A percentile compares a stretch with the other conserved stretches of the same genome.
Conservation (phyloP, 2,113 vertebrate genomes). For the Xenopus laevis region DNA sequence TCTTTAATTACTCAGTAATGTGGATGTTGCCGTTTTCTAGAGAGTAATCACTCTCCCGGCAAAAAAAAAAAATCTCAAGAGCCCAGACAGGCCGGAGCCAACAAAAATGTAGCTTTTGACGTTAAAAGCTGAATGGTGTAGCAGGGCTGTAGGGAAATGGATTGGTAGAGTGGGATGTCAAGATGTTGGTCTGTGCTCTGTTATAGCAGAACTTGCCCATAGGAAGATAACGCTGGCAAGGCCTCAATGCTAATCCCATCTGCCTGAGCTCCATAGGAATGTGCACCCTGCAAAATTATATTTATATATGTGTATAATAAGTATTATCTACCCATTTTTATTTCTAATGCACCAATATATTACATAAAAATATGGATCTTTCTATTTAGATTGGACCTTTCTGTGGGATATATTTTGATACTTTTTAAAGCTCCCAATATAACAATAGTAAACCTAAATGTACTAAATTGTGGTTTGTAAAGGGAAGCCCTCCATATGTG, state of each 20-base stretch:
- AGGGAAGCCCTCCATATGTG: no score
- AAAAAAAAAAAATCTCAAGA: constrained; percentile 65
- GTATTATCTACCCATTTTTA: no score
- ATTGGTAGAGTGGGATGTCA: constrained; percentile 71
- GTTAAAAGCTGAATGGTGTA: constrained; percentile 79
- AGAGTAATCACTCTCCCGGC: constrained; percentile 64
- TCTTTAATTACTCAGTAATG: constrained; percentile 68
- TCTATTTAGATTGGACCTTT: no score
- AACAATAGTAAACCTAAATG: no score
- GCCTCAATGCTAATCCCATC: constrained; percentile 14
- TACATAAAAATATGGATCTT: no score
- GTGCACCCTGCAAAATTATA: no score
- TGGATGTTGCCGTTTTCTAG: constrained; percentile 67
- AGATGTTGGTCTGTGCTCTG: constrained; percentile 57
- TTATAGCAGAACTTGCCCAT: constrained; percentile 47
- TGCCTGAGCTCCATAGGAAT: not conserved
- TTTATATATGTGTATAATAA: no score
- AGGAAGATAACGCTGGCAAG: constrained; percentile 49
- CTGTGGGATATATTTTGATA: no score
- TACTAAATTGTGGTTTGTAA: no score
- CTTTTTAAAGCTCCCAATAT: no score
- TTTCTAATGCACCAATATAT: no score
- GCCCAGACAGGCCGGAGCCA: constrained; percentile 82
- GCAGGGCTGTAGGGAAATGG: constrained; percentile 70
- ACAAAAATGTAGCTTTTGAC: constrained; percentile 83